phyloP scores from a whole-genome alignment of 2,888 invertebrate species.

The Rotaria socialis region DNA sequence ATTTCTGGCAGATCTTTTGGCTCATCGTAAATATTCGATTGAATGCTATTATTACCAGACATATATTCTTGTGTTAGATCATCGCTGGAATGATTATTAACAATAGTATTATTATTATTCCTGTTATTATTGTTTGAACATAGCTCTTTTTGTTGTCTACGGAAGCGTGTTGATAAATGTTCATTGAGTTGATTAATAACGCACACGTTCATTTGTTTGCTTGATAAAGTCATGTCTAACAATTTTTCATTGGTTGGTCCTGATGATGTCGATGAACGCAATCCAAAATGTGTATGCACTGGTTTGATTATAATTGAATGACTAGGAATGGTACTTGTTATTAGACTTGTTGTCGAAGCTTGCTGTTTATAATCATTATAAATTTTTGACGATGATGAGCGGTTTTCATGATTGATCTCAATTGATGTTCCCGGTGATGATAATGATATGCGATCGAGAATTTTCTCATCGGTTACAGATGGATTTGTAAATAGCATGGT shows the following conservation, averaged over 20 bases:
- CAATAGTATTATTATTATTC: not conserved
- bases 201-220: conserved; percentile 12
- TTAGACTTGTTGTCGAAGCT: not conserved
- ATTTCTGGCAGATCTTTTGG: not conserved
- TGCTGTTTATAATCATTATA: conserved; percentile 20
- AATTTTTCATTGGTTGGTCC: not conserved
- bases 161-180: conserved; percentile 25
- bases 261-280: not conserved
- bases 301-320: not conserved
- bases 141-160: not conserved
- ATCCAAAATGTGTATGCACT: not conserved
- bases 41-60: not conserved
- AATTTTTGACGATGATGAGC: not conserved
- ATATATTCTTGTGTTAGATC: not conserved
- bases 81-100: not conserved
- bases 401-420: not conserved
- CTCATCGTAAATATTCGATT: not conserved
- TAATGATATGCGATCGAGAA: not conserved
- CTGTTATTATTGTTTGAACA: not conserved
- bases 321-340: not conserved
- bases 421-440: not conserved
- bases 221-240: not conserved
- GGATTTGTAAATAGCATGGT: not conserved
- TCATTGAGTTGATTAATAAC: conserved; percentile 18
- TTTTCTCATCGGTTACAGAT: not conserved